Conservation (phyloP, 2,888 invertebrate genomes). For the Perithous albicinctus region DNA sequence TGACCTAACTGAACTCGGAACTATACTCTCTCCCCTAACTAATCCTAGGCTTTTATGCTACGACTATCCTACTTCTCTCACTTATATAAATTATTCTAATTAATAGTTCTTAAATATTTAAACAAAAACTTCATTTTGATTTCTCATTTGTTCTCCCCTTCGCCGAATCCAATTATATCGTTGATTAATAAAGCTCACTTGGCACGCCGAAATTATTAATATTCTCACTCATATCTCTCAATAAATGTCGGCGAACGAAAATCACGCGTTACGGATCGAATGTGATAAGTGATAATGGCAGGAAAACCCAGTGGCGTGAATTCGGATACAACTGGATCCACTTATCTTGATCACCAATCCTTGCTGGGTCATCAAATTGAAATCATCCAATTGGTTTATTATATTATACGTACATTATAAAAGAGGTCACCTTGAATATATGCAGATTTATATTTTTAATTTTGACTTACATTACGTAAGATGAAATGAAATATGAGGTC, state of each 20-base stretch:
- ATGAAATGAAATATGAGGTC: neutral
- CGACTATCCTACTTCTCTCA: too few relatives aligned
- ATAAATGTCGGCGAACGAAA: slow-evolving; percentile 8
- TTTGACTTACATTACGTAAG: neutral
- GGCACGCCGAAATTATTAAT: too few relatives aligned
- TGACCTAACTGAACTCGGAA: too few relatives aligned
- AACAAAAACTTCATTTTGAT: too few relatives aligned
- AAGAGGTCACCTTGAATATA: slow-evolving; percentile 2
- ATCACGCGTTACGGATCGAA: neutral
- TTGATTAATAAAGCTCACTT: too few relatives aligned
- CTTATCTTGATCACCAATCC: slow-evolving; percentile 2
- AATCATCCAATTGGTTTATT: neutral
- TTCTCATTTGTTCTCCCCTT: too few relatives aligned
- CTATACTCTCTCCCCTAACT: too few relatives aligned
- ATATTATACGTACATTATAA: neutral
- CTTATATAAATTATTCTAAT: too few relatives aligned
- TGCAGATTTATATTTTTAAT: neutral
- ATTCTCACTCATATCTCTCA: too few relatives aligned
- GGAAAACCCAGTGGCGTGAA: slow-evolving; percentile 1
- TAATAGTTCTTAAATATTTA: too few relatives aligned
- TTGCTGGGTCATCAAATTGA: neutral
- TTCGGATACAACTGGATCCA: neutral
- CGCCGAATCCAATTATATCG: too few relatives aligned
- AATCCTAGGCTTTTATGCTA: too few relatives aligned
- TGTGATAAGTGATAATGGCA: neutral